Percentiles rank a stretch among this genome's conserved stretches.
These are phyloP conservation scores for Brachionichthys hirsutus DNA, from an alignment of 2,113 vertebrate species.

Conservation along the genomic window DNA sequence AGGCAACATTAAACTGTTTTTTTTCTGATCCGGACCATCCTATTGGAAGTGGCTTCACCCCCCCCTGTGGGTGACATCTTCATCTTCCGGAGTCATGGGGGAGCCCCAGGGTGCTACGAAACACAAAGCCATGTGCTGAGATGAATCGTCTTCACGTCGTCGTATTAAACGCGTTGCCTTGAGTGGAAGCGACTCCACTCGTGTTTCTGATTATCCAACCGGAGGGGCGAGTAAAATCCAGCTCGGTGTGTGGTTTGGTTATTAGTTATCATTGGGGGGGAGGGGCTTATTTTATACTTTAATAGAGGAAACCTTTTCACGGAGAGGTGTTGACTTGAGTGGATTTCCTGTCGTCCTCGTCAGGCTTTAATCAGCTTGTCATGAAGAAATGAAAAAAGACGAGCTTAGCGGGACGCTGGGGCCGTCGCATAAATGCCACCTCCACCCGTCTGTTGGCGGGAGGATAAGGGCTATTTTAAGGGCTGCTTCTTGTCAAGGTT, in stretches of 20 bases:
- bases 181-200: neutral
- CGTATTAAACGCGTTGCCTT: too few species aligned
- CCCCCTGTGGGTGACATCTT: too few species aligned
- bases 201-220: slow-evolving; percentile 18
- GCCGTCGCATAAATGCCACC: slow-evolving; percentile 54
- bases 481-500: slow-evolving; percentile 30
- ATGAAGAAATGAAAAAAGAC: slow-evolving; percentile 2
- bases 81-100: too few species aligned
- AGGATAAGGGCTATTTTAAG: too few species aligned
- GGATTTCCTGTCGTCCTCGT: slow-evolving; percentile 33
- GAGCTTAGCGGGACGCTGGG: slow-evolving; percentile 34
- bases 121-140: too few species aligned
- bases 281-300: slow-evolving; percentile 10
- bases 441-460: too few species aligned
- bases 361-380: slow-evolving; percentile 43
- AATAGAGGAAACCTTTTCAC: neutral
- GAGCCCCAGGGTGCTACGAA: too few species aligned
- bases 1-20: too few species aligned
- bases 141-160: too few species aligned
- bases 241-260: slow-evolving; percentile 14
- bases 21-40: too few species aligned
- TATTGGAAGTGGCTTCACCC: too few species aligned
- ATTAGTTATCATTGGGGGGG: neutral
- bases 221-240: neutral
- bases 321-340: slow-evolving; percentile 2